Evolutionary conservation across 92 coral and sea anemone genomes (phyloP).

Genomic region (Nematostella vectensis): DNA sequence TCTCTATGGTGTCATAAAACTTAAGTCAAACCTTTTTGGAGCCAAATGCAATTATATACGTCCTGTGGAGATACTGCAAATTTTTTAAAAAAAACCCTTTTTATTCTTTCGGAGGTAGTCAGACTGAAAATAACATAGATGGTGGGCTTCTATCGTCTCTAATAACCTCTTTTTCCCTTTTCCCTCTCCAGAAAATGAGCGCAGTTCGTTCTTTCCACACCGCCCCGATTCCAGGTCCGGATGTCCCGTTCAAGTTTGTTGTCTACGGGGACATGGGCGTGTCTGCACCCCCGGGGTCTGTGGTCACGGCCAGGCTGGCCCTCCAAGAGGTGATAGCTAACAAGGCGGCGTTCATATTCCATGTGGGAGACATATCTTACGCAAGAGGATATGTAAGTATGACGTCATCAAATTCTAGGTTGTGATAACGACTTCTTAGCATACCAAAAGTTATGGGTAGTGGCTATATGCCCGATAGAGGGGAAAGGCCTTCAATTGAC

Average conservation of each 20-base stretch:
- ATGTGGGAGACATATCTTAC: conserved; percentile 81
- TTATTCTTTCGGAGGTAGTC: too few relatives aligned
- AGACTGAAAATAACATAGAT: too few relatives aligned
- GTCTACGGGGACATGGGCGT: conserved; percentile 79
- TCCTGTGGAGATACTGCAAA: too few relatives aligned
- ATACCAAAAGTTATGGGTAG: not conserved
- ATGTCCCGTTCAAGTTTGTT: conserved; percentile 51
- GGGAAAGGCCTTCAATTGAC: not conserved
- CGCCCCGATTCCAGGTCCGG: conserved; percentile 50
- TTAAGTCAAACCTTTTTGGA: too few relatives aligned
- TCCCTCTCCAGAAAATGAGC: conserved; percentile 27
- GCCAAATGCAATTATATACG: too few relatives aligned
- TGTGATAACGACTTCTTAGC: not conserved
- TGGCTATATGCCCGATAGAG: not conserved
- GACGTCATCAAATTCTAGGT: not conserved
- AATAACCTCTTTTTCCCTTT: too few relatives aligned
- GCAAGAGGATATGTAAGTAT: conserved; percentile 71
- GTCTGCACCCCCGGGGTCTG: conserved; percentile 35
- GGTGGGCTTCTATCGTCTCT: too few relatives aligned
- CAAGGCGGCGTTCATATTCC: conserved; percentile 53
- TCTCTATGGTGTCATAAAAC: too few relatives aligned
- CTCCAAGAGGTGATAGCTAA: conserved; percentile 40
- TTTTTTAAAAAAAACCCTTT: too few relatives aligned
- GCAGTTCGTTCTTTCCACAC: conserved; percentile 17
- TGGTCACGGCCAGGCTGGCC: conserved; percentile 56